phyloP scores from a whole-genome alignment of 2,888 invertebrate genomes.

The Ophioninae sp. region DNA sequence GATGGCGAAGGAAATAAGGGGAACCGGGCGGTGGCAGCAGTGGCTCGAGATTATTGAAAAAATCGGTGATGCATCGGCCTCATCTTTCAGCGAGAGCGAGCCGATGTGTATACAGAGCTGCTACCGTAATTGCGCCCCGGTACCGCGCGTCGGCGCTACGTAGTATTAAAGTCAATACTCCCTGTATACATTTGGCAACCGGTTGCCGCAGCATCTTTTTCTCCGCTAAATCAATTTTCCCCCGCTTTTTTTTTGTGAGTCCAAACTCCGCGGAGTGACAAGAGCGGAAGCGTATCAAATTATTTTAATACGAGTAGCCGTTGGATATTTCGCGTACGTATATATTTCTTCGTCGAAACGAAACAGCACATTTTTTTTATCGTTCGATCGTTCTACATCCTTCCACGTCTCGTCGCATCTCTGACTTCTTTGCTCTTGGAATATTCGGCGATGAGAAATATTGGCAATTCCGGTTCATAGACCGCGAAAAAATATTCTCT shows the following conservation, averaged over 20 bases:
- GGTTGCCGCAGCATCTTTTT: constrained; percentile 34
- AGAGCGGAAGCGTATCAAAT: constrained; percentile 29
- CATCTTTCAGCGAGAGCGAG: constrained; percentile 36
- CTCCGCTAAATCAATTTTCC: constrained; percentile 27
- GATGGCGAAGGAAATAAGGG: constrained; percentile 55
- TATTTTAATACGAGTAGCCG: constrained; percentile 21
- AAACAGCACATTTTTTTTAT: background rate
- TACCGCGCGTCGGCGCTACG: background rate
- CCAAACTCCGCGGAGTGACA: constrained; percentile 11
- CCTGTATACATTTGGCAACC: constrained; percentile 30
- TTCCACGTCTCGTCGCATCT: background rate
- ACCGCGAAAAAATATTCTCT: background rate
- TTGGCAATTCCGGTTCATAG: constrained; percentile 20
- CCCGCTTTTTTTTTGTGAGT: constrained; percentile 10
- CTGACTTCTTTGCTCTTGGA: background rate
- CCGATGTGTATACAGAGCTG: constrained; percentile 4
- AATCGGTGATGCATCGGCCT: constrained; percentile 55
- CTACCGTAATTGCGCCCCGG: constrained; percentile 24
- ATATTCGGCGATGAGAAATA: constrained; percentile 22
- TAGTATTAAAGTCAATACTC: constrained; percentile 34
- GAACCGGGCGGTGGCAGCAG: constrained; percentile 19
- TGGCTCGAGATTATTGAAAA: constrained; percentile 56
- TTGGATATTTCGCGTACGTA: background rate
- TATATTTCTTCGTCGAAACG: constrained; percentile 18
- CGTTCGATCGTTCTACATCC: background rate